Base-by-base conservation (phyloP, 2,113 vertebrate species). In the Percina caprodes region DNA sequence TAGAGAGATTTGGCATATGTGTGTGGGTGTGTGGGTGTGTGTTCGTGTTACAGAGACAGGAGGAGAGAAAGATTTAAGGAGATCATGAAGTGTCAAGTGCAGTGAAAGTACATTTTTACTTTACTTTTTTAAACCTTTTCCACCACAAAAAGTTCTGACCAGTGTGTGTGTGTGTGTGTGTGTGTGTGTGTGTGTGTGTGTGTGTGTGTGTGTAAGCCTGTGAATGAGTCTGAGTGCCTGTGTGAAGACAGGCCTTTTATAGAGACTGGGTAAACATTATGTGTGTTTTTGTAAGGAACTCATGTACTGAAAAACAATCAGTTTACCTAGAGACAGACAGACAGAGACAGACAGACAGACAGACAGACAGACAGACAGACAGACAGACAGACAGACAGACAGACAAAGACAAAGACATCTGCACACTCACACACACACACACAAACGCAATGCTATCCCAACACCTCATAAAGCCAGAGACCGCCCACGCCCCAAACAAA, bases 391-490 rank as follows among this genome's bases (percentile, higher is more conserved):
- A 62, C 39, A 56, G 33, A 30, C 46, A 45, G 6, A 24, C 1
- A 73, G 0, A 51, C 13, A 80, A 13, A 68, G 39, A 23, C 10
- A 33, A 2, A 63, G 16, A 66, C 19, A 74, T 74, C 26, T 19
- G 9, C 62, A 79, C 45, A 69, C 55, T 23, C 10, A 3, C 79
- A 59, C 21, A 69, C 59, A 59, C 21, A 69, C 59, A 61, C 61
- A 67, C 66, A 62, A 33, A 63, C 68, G 71, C 66, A 61, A 11
- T 80, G 86, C 75, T 89, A 78, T 90, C 88, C 81, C 74, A 77
- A 93, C 93, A 93, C 91, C 90, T 92, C 93, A 83, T 95, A 94
- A 95, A 93, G 84, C 88, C 83, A 84, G 83, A 86, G 84, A 78
- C 83, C 58, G 77, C 82, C 82, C 84, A 87, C 89, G 68, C 86